These are phyloP conservation scores for Spondyliosoma cantharus DNA, from an alignment of 2,797 vertebrate genomes.

Conservation along the genomic window DNA sequence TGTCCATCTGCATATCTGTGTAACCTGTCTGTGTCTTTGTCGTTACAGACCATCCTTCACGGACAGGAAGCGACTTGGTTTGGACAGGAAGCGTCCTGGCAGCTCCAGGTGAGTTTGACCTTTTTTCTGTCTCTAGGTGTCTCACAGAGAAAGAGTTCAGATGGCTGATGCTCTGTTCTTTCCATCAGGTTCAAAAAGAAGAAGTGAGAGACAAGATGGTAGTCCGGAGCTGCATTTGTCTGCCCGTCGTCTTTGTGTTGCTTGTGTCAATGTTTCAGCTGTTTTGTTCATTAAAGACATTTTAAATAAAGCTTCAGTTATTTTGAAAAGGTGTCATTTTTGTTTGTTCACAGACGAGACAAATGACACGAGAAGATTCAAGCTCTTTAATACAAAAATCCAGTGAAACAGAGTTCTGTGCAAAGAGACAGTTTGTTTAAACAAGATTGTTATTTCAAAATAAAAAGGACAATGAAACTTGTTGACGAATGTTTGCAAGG, in stretches of 20 bases:
- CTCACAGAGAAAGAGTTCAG: background rate
- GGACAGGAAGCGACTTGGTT: slow-evolving; percentile 71
- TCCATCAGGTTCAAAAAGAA: slow-evolving; percentile 58
- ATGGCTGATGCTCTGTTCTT: background rate
- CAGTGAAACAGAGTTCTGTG: slow-evolving; percentile 27
- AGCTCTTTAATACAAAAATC: slow-evolving; percentile 45
- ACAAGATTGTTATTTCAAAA: no score
- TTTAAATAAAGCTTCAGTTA: slow-evolving; percentile 35
- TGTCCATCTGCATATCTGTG: background rate
- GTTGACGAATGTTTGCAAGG: no score
- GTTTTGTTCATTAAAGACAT: slow-evolving; percentile 12
- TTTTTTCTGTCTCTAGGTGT: background rate
- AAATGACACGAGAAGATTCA: background rate
- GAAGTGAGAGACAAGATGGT: slow-evolving; percentile 43
- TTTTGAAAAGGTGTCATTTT: background rate
- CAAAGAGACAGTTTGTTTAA: slow-evolving; percentile 7
- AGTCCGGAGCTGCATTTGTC: background rate
- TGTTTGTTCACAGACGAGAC: background rate
- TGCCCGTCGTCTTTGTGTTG: background rate
- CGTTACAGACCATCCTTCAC: slow-evolving; percentile 64
- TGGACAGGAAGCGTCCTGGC: slow-evolving; percentile 55
- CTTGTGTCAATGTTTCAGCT: slow-evolving; percentile 14
- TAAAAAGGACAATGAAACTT: no score
- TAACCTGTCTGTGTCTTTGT: background rate
- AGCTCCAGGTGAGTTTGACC: slow-evolving; percentile 50